Base-by-base conservation (phyloP, 2,797 vertebrate genomes). In the Heliangelus exortis region DNA sequence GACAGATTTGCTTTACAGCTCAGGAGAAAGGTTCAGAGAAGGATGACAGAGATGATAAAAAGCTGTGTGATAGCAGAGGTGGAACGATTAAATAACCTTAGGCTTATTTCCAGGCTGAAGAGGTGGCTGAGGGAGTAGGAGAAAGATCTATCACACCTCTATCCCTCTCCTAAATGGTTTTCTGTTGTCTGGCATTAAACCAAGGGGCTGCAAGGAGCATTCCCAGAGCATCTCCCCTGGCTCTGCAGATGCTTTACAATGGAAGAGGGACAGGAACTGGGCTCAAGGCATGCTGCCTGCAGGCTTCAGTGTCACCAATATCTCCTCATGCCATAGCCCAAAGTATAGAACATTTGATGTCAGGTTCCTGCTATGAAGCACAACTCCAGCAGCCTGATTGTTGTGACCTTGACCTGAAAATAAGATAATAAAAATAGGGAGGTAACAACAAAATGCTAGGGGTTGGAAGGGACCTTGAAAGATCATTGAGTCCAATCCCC, bases 1-100 rank as follows among this genome's bases (percentile, higher is more conserved):
- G 62, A 67, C 14, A 71, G 48, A 18, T 92, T 92, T 94, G 33
- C 71, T 93, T 84, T 83, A 80, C 78, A 76, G 45, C 59, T 75
- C 72, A 71, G 55, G 50, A 79, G 41, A 84, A 89, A 91, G 9
- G 65, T 67, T 16, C 45, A 74, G 41, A 89, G 53, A 74, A 91
- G 33, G 67, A 84, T 72, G 65, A 77, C 61, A 93, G 79, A 82
- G 61, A 83, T 25, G 47, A 75, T 63, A 16, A 82, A 81, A 72
- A 84, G 84, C 12, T 55, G 57, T 43, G 33, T 34, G 79, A 87
- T 19, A 77, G n/a, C 33, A 81, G 0, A 73, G 33, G 9, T 76
- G 47, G 57, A 81, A n/a, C 20, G 84, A 55, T 47, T 87, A 67
- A 82, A 79, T 79, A 87, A 90, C 36, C 45, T 79, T 83, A 68